Base-by-base conservation (phyloP, 2,113 vertebrate genomes). In the Sardina pilchardus region DNA sequence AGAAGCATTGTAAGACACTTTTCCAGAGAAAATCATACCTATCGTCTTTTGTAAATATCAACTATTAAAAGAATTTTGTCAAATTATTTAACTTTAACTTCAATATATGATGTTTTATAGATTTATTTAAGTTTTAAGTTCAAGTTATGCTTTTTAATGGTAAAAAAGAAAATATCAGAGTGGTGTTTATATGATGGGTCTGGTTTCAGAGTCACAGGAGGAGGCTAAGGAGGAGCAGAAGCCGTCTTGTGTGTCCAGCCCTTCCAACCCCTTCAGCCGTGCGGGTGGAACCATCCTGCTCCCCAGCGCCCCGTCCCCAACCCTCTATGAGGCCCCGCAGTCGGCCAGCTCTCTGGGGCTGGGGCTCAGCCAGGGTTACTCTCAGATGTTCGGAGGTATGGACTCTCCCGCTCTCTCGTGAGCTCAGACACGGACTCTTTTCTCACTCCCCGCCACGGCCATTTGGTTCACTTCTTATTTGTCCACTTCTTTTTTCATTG, bases 341-440 rank as follows among this genome's bases (percentile, higher is more conserved):
- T 86, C 91, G 19, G 19, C 89, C 59, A 85, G 88, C 80, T 26
- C 93, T 81, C 82, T 93, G 50, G 94, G 91, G 21, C 88, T 92
- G 0, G 90, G 90, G 2, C 84, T 92, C 59, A 90, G 91, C 75
- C 94, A 95, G 83, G 92, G 92, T 71, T 83, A 24, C 7, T 14
- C 88, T 21, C 91, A 92, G 14, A 63, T 81, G 86, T 93, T 86
- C 85, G 91, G 90, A 96, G 96, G 97, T 98, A 92, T 39, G 88
- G 88, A 21, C 21, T 3, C 81, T 82, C 83, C 0, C 17, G 19
- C 21, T 21, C 53, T 59, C 53, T 24, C 53, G 0, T 14, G 6
- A 59, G 4, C 53, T 21, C 4, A 17, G 53, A 5, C 53, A 4
- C 12, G 45, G 53, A 19, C 19, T 21, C 5, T 24, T 36, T 43